Evolutionary conservation across 2,797 vertebrate species (phyloP).

Genomic region (Intellagama lesueurii): DNA sequence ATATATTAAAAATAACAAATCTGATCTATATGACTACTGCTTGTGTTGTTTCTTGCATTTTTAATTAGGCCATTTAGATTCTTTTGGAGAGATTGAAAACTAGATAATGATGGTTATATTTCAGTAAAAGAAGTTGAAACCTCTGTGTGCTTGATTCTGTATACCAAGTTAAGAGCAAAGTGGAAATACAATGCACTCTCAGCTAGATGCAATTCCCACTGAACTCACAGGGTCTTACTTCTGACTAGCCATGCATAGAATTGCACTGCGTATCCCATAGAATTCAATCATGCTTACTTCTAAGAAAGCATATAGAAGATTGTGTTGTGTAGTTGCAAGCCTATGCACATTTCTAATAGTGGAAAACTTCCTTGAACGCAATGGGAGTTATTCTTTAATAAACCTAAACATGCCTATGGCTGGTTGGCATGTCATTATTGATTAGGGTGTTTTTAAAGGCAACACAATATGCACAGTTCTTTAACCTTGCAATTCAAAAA

Average conservation of each 20-base stretch:
- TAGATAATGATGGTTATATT: slow-evolving; percentile 22
- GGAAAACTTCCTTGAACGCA: neutral
- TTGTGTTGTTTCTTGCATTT: slow-evolving; percentile 59
- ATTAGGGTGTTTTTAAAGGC: neutral
- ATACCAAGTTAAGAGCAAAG: neutral
- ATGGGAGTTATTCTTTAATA: neutral
- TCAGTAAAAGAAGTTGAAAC: neutral
- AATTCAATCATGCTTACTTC: neutral
- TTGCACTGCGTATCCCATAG: neutral
- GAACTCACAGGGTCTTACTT: neutral
- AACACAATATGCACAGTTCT: neutral
- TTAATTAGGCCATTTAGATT: slow-evolving; percentile 46
- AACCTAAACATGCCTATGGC: neutral
- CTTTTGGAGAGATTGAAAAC: slow-evolving; percentile 1
- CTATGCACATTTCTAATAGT: neutral
- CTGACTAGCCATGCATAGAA: neutral
- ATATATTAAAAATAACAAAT: neutral
- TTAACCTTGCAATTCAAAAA: neutral
- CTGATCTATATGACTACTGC: neutral
- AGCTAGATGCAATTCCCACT: neutral
- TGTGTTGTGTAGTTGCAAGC: neutral
- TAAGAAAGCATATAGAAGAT: neutral
- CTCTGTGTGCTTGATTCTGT: neutral
- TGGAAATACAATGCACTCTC: neutral
- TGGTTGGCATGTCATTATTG: neutral